phyloP scores from a whole-genome alignment of 1,140 invertebrate species.

The Dryas iulia region DNA sequence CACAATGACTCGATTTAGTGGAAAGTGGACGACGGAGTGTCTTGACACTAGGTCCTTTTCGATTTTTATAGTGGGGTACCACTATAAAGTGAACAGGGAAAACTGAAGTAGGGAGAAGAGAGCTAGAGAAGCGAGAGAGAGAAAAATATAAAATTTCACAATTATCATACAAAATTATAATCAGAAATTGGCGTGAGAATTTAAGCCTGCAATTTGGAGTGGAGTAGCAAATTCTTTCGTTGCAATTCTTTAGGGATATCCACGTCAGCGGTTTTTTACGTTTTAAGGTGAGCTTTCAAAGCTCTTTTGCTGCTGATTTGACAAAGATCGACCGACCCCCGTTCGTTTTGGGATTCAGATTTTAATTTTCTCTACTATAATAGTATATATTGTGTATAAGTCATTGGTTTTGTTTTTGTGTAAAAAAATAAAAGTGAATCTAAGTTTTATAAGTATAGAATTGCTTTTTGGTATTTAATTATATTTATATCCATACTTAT shows the following conservation, averaged over 20 bases:
- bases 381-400: background rate
- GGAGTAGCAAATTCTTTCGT: slow-evolving; percentile 9
- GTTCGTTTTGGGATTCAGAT: slow-evolving; percentile 1
- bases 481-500: no score
- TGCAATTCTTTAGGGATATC: slow-evolving; percentile 15
- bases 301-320: slow-evolving; percentile 19
- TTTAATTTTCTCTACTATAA: slow-evolving; percentile 7
- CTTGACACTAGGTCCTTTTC: no score
- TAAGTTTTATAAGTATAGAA: no score
- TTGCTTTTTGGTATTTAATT: no score
- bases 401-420: background rate
- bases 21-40: no score
- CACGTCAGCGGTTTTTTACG: slow-evolving; percentile 18
- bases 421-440: no score
- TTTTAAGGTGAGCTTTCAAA: slow-evolving; percentile 22
- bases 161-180: background rate
- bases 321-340: slow-evolving; percentile 20
- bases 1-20: no score
- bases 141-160: background rate
- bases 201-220: slow-evolving; percentile 14
- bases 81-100: no score
- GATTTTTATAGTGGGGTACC: no score
- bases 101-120: no score
- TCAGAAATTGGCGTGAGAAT: slow-evolving; percentile 14
- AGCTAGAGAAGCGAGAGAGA: no score